Evolutionary conservation across 2,797 vertebrate species (phyloP).

Genomic region (Cheirogaleus major): DNA sequence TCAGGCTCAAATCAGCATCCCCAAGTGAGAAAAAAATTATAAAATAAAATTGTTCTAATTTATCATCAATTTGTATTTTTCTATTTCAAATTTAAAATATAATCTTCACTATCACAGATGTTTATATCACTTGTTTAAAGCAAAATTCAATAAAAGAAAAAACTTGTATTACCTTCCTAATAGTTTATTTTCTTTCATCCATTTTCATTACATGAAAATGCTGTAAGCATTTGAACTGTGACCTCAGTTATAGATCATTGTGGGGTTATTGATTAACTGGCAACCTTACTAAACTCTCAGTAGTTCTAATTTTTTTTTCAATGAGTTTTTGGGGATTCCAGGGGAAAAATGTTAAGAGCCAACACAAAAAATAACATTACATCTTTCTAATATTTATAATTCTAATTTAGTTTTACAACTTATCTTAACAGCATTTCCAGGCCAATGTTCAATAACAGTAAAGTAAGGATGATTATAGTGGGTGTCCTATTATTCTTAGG

Average conservation of each 20-base stretch:
- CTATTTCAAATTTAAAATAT: slow-evolving; percentile 35
- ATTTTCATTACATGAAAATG: slow-evolving; percentile 51
- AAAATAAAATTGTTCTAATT: background rate
- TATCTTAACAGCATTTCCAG: background rate
- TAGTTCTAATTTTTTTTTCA: slow-evolving; percentile 3
- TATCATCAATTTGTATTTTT: slow-evolving; percentile 4
- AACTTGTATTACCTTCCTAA: background rate
- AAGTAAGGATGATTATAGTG: background rate
- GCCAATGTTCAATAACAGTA: background rate
- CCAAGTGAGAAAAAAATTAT: background rate
- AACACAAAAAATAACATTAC: background rate
- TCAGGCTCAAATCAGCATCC: background rate
- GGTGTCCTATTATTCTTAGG: background rate
- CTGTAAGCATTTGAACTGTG: slow-evolving; percentile 13
- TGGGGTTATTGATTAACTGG: slow-evolving; percentile 56
- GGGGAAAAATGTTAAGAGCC: background rate
- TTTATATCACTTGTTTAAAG: background rate
- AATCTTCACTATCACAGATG: background rate
- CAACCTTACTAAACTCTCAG: slow-evolving; percentile 35
- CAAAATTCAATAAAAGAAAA: slow-evolving; percentile 27
- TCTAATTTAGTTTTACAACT: background rate
- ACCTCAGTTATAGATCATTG: background rate
- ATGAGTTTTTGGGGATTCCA: background rate
- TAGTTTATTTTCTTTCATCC: slow-evolving; percentile 44
- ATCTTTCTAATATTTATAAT: background rate